Evolutionary conservation across 2,888 invertebrate species (phyloP), one percentile per base, ranked within the genome.

Genomic region (Mythimna ferrago): DNA sequence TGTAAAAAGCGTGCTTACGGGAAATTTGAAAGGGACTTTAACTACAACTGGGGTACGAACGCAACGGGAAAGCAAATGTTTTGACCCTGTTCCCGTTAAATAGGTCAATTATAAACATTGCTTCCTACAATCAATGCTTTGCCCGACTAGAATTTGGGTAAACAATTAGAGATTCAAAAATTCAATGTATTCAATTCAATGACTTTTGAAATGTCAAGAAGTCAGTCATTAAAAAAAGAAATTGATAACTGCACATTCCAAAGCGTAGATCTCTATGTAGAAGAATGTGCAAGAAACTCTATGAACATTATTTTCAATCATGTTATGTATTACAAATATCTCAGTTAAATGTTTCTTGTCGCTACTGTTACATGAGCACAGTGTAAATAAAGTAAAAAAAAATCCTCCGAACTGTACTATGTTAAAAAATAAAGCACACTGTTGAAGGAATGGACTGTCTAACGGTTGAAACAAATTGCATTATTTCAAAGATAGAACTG

Each of bases 31-130:
- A 79, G 72, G 75, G 77, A 77, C 74, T 77, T 72, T 71, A 66
- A 63, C 74, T 67, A 73, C 67, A 44, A 32, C 56, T 53, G 67
- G 67, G 73, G 58, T 73, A 79, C 62, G 70, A 73, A 73, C 76
- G 63, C 80, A 69, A 66, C 66, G 71, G 56, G 56, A 78, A 83
- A 80, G 73, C 83, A 76, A 84, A 83, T 69, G 70, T 83, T 78
- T 78, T 79, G 84, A 82, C 81, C 83, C 76, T 82, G 60, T 84
- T 84, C 53, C 41, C 53, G 53, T 63, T 72, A 86, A 86, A 81
- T 85, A 76, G 86, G 86, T 89, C 86, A 89, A 88, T 87, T 88
- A 86, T 81, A 84, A 86, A 86, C 85, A 86, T 84, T 80, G 78
- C 75, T 80, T 81, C 73, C 76, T 62, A 80, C 70, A 78, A 71